phyloP scores from a whole-genome alignment of 2,888 invertebrate genomes.

The Sarcophaga variegata region DNA sequence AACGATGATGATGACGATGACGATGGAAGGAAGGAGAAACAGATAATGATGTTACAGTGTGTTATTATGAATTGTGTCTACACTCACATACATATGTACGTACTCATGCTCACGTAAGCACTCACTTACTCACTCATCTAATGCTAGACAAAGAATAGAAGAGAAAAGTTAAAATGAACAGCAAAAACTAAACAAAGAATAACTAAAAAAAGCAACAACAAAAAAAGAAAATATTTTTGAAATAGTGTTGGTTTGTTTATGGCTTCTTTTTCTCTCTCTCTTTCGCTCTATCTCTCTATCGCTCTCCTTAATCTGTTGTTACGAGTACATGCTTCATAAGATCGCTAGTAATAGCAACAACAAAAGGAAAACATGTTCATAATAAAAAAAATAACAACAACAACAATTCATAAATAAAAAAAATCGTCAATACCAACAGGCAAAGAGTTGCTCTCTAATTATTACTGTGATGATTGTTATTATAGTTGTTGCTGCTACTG shows the following conservation, averaged over 20 bases:
- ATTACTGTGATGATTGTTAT: slow-evolving; percentile 13
- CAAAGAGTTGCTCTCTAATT: slow-evolving; percentile 16
- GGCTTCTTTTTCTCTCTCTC: slow-evolving; percentile 36
- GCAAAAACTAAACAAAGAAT: background rate
- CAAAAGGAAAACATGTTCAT: slow-evolving; percentile 18
- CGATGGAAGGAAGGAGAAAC: background rate
- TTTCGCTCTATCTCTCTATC: no score
- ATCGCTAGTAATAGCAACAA: slow-evolving; percentile 5
- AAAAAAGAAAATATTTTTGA: background rate
- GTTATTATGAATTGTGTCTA: background rate
- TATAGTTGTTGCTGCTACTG: slow-evolving; percentile 8
- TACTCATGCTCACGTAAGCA: background rate
- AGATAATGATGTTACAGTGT: slow-evolving; percentile 58
- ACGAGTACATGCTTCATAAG: background rate
- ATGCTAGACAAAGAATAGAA: slow-evolving; percentile 10
- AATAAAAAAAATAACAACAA: slow-evolving; percentile 8
- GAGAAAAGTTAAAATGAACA: background rate
- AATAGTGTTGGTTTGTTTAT: slow-evolving; percentile 24
- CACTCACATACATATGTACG: background rate
- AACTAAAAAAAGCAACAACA: background rate
- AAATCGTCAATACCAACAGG: slow-evolving; percentile 38
- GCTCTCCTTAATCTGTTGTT: slow-evolving; percentile 47
- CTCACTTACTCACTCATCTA: background rate
- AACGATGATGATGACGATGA: background rate
- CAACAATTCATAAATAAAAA: slow-evolving; percentile 11